phyloP scores from a whole-genome alignment of 2,113 vertebrate species.

The Vireo altiloquus region DNA sequence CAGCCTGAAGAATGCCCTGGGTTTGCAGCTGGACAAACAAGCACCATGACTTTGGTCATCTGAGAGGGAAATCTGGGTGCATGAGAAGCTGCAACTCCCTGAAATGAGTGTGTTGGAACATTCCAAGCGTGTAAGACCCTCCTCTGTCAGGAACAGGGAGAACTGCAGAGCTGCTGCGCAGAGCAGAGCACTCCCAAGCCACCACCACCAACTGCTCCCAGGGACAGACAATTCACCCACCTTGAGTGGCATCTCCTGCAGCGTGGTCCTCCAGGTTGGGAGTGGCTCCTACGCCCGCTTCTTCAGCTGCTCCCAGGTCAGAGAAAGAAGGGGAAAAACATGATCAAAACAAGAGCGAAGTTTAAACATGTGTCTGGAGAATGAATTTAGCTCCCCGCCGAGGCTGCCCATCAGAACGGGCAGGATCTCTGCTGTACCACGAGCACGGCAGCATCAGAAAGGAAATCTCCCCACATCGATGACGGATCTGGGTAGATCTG shows the following conservation, averaged over 20 bases:
- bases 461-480: fast-evolving
- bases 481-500: background rate
- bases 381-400: background rate
- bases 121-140: background rate
- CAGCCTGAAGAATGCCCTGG: background rate
- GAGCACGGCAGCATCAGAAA: background rate
- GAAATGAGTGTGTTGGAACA: background rate
- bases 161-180: background rate
- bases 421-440: background rate
- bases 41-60: background rate
- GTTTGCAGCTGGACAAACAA: background rate
- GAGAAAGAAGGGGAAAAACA: conserved; percentile 38
- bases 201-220: background rate
- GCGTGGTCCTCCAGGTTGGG: conserved; percentile 76
- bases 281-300: conserved; percentile 75
- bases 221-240: conserved; percentile 21
- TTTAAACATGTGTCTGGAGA: background rate
- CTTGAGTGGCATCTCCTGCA: conserved; percentile 73
- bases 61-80: background rate
- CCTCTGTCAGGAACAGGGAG: background rate
- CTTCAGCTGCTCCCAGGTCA: conserved; percentile 69
- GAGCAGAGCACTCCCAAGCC: background rate
- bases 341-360: background rate
- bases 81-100: background rate
- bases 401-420: background rate